These are phyloP conservation scores for Fistularia commersonii DNA, from an alignment of 2,797 vertebrate genomes.

Conservation along the genomic window DNA sequence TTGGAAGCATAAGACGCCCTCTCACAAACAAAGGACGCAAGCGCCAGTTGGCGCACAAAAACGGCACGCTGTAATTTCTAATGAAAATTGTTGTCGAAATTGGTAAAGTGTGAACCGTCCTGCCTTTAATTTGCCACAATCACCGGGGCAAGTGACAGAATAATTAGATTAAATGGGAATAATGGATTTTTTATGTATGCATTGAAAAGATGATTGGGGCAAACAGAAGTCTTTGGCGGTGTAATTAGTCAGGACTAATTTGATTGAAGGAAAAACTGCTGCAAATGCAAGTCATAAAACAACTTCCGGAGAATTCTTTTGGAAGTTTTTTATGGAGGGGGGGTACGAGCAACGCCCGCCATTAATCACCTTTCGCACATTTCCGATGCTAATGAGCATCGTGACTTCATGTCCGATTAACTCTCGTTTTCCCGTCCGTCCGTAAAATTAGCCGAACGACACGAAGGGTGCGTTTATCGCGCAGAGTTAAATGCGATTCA, in stretches of 20 bases:
- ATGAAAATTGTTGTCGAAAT: not conserved
- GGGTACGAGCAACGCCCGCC: not conserved
- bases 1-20: conserved; percentile 37
- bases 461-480: too few species aligned
- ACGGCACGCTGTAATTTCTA: conserved; percentile 48
- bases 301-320: conserved; percentile 35
- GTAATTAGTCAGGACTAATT: conserved; percentile 50
- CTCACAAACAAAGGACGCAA: conserved; percentile 49
- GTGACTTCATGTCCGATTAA: too few species aligned
- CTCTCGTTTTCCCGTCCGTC: too few species aligned
- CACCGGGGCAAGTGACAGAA: conserved; percentile 36
- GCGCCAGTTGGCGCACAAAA: conserved; percentile 48
- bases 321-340: conserved; percentile 13
- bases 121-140: conserved; percentile 44
- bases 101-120: conserved; percentile 23
- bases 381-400: conserved; percentile 33
- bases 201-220: conserved; percentile 33
- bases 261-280: conserved; percentile 31
- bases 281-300: conserved; percentile 2
- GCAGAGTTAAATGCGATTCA: too few species aligned
- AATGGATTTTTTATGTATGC: conserved; percentile 54
- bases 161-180: conserved; percentile 59
- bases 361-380: conserved; percentile 36
- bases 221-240: conserved; percentile 16
- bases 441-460: too few species aligned